Evolutionary conservation across 92 coral and sea anemone species (phyloP).

Genomic region (Palythoa caribaeorum): DNA sequence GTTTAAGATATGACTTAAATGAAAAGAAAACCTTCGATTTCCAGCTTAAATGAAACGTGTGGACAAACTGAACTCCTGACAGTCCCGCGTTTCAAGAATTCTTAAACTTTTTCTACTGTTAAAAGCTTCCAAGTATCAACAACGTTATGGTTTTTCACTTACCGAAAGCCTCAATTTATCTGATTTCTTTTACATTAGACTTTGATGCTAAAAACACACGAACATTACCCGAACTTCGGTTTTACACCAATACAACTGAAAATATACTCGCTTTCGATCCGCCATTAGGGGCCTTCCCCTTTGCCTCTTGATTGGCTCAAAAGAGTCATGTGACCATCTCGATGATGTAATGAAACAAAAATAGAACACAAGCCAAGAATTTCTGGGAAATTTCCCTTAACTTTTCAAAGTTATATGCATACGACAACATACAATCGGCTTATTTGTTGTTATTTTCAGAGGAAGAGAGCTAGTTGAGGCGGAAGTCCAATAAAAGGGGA

Average conservation of each 20-base stretch:
- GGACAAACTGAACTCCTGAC: not conserved
- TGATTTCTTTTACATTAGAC: not conserved
- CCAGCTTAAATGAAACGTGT: not conserved
- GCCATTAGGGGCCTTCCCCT: slow-evolving; percentile 72
- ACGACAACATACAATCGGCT: no score
- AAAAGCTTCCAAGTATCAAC: not conserved
- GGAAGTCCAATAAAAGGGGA: not conserved
- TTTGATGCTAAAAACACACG: not conserved
- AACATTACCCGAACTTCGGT: not conserved
- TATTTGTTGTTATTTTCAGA: not conserved
- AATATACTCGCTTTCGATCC: slow-evolving; percentile 32
- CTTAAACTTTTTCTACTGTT: not conserved
- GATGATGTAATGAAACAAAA: slow-evolving; percentile 65
- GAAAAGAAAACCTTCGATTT: not conserved
- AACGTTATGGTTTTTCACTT: not conserved
- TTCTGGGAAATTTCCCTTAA: slow-evolving; percentile 23
- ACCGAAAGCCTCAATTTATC: not conserved
- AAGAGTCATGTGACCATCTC: slow-evolving; percentile 46
- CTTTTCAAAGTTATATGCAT: no score
- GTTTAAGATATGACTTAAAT: no score
- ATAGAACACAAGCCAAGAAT: not conserved
- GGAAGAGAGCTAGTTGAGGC: not conserved
- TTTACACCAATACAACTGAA: not conserved
- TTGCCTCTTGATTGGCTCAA: slow-evolving; percentile 51
- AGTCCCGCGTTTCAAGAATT: not conserved